Evolutionary conservation across 2,888 invertebrate species (phyloP).

Genomic region (Kryphioiulus occultus): DNA sequence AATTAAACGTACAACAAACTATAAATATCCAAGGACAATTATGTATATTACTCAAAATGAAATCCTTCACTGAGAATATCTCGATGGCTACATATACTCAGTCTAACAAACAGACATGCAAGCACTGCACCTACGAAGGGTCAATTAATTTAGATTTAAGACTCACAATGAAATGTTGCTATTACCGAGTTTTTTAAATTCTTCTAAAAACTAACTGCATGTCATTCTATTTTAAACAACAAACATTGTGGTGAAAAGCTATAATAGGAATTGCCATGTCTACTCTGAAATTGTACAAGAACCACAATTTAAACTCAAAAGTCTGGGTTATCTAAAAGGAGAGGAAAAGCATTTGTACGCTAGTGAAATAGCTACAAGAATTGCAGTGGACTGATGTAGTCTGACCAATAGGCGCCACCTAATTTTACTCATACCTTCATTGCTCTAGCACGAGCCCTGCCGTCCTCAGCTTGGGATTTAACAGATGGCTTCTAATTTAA

Average conservation of each 20-base stretch:
- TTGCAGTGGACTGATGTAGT: not conserved
- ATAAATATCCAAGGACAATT: slow-evolving; percentile 40
- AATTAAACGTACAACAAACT: not conserved
- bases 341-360: not conserved
- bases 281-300: not conserved
- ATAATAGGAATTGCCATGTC: too few species aligned
- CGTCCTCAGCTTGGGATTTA: slow-evolving; percentile 50
- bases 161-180: too few species aligned
- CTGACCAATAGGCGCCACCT: not conserved
- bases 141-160: not conserved
- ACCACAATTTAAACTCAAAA: not conserved
- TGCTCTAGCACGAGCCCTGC: slow-evolving; percentile 44
- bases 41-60: slow-evolving; percentile 17
- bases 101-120: not conserved
- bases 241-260: too few species aligned
- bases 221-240: too few species aligned
- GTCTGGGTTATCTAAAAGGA: not conserved
- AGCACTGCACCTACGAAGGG: not conserved
- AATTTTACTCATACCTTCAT: slow-evolving; percentile 49
- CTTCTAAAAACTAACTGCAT: too few species aligned
- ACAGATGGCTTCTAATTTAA: slow-evolving; percentile 50
- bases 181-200: not conserved
- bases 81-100: not conserved
- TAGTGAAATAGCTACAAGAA: not conserved
- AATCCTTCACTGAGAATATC: not conserved